Percentiles rank a stretch among this genome's conserved stretches.
Conservation (phyloP, 2,113 vertebrate genomes). For the Lamprotornis superbus region DNA sequence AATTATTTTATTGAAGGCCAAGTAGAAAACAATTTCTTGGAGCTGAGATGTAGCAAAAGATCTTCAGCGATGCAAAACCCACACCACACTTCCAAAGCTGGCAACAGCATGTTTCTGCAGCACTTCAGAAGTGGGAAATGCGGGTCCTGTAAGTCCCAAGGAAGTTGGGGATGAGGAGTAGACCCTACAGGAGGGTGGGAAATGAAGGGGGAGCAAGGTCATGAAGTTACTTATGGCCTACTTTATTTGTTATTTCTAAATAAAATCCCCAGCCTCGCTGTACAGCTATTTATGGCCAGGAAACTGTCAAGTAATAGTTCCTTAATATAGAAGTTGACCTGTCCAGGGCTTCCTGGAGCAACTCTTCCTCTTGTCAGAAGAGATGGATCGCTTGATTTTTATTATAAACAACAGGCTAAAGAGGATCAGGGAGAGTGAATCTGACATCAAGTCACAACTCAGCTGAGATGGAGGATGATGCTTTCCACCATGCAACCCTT, state of each 20-base stretch:
- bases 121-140: neutral
- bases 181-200: neutral
- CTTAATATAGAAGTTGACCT: conserved; percentile 62
- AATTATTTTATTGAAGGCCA: neutral
- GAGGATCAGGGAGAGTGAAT: conserved; percentile 39
- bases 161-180: neutral
- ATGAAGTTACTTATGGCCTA: neutral
- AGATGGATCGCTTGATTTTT: conserved; percentile 17
- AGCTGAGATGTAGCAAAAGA: neutral
- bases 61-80: neutral
- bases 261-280: conserved; percentile 23
- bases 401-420: conserved; percentile 47
- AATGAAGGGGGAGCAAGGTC: neutral
- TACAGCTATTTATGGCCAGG: conserved; percentile 48
- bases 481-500: neutral
- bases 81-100: neutral
- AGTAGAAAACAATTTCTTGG: neutral
- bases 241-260: conserved; percentile 49
- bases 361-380: conserved; percentile 59
- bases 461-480: neutral
- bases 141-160: neutral
- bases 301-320: conserved; percentile 63
- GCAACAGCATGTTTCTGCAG: rapidly evolving
- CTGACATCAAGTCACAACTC: neutral
- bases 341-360: conserved; percentile 58